Base-by-base conservation (phyloP, 2,113 vertebrate species). In the Cervus canadensis region DNA sequence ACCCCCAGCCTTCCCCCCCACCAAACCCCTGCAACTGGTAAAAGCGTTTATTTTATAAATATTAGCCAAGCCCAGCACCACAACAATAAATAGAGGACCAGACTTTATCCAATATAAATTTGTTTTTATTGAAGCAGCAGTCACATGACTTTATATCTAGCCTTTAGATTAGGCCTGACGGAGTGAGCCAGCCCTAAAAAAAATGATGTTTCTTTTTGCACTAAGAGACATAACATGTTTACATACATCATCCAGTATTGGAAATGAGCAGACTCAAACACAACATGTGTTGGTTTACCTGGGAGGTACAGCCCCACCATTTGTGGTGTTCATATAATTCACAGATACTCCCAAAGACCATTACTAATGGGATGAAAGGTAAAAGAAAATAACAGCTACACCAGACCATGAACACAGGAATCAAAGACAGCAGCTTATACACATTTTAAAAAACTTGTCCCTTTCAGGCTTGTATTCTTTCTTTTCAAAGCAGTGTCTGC, bases 71-170 rank as follows among this genome's bases (percentile, higher is more conserved):
- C 17, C 60, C 40, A 33, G 17, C 56, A 23, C 74, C 95, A 94
- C 54, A 9, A 25, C 50, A 13, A 33, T 67, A 64, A 57, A 98
- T 17, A 85, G 67, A 97, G 71, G 91, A 97, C 94, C 78, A 99
- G 97, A 67, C 98, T 98, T 95, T 98, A 94, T 99, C 98, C 98
- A 99, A 99, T 99, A 99, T 99, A 99, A 98, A 99, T 98, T 98
- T 98, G 74, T 98, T 98, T 99, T 99, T 99, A 99, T 99, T 99
- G 99, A 99, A 99, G 99, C 99, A 99, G 98, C 98, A 99, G 99
- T 99, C 98, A 99, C 98, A 99, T 98, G 99, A 99, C 98, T 98
- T 99, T 97, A 97, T 98, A 98, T 98, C 98, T 99, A 99, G 98
- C 97, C 98, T 99, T 98, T 98, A 98, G 97, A 97, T 98, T 98